phyloP scores from a whole-genome alignment of 2,113 vertebrate genomes.

The rabbit (Oryctolagus cuniculus) region DNA sequence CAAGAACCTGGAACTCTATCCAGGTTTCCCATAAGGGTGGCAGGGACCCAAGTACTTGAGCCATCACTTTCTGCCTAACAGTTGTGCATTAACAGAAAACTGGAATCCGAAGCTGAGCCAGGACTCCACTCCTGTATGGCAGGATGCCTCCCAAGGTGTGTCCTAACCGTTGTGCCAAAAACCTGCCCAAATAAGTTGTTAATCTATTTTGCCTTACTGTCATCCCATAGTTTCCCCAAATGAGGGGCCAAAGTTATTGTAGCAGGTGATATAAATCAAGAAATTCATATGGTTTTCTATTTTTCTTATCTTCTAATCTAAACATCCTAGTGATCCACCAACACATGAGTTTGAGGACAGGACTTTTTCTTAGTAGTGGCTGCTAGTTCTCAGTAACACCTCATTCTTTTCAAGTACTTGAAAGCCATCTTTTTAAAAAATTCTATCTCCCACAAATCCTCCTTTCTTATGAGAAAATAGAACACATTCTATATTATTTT shows the following conservation, averaged over 20 bases:
- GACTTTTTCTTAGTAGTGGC: neutral
- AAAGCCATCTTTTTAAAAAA: neutral
- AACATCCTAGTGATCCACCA: neutral
- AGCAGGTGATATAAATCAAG: neutral
- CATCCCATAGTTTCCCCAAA: neutral
- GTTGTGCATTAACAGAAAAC: no score
- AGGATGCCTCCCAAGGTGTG: no score
- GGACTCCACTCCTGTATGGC: no score
- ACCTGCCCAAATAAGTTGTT: neutral
- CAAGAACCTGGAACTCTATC: no score
- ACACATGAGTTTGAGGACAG: neutral
- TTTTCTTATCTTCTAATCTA: neutral
- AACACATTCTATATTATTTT: slow-evolving; percentile 38
- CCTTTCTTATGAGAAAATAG: slow-evolving; percentile 28
- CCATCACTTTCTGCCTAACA: no score
- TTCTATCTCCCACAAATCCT: neutral
- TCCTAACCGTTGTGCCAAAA: no score
- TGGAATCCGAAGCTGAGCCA: no score
- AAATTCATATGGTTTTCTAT: neutral
- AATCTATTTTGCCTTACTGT: neutral
- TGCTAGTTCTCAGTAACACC: neutral
- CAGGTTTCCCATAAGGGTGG: no score
- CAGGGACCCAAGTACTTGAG: no score
- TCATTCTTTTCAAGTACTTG: slow-evolving; percentile 11
- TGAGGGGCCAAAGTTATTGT: neutral